These are phyloP conservation scores for Papilio machaon DNA, from an alignment of 1,140 invertebrate genomes.

Conservation along the genomic window DNA sequence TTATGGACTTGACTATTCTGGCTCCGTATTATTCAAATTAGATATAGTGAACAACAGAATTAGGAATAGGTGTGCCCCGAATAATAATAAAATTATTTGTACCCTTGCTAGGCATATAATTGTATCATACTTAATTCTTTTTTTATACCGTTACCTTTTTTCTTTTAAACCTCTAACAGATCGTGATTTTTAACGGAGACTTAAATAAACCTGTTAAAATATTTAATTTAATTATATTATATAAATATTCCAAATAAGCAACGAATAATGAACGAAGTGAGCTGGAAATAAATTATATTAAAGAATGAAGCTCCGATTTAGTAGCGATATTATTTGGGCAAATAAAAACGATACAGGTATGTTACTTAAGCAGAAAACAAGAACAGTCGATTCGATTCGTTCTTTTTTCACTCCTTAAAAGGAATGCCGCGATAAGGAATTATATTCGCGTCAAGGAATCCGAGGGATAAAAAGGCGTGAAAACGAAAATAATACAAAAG, in stretches of 20 bases:
- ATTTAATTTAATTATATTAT: constrained; percentile 25
- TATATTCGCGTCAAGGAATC: constrained; percentile 80
- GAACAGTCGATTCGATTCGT: constrained; percentile 64
- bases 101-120: constrained; percentile 44
- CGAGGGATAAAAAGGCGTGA: constrained; percentile 79
- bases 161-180: background rate
- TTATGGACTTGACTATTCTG: constrained; percentile 63
- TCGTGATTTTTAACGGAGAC: constrained; percentile 8
- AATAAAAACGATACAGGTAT: constrained; percentile 70
- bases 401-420: constrained; percentile 78
- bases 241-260: constrained; percentile 34
- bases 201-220: background rate
- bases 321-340: constrained; percentile 66
- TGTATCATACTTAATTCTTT: constrained; percentile 42
- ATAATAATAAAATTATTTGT: constrained; percentile 53
- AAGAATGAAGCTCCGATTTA: constrained; percentile 51
- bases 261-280: constrained; percentile 24
- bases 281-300: constrained; percentile 43
- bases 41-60: constrained; percentile 59
- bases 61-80: constrained; percentile 56
- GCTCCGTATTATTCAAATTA: constrained; percentile 73
- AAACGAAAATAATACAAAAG: constrained; percentile 81
- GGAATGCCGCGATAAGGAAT: constrained; percentile 79
- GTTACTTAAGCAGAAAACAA: constrained; percentile 75
- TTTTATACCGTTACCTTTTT: background rate